Base-by-base conservation (phyloP, 2,888 invertebrate genomes). In the Aleiodes testaceus region DNA sequence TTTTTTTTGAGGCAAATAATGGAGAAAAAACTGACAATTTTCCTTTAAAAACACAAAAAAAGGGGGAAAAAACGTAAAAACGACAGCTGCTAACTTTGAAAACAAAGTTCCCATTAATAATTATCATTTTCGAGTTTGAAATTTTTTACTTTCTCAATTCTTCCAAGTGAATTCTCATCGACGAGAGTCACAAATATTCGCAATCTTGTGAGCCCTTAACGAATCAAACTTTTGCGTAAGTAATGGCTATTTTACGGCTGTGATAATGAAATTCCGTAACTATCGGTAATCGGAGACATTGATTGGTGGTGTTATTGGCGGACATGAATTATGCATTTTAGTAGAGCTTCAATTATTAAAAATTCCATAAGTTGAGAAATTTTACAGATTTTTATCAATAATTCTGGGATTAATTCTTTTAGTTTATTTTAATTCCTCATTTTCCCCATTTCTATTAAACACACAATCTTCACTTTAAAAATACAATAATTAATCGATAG, bases 241-340 rank as follows among this genome's bases (percentile, higher is more conserved):
- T 80, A 82, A 82, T 79, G 75, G 74, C 78, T 75, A 78, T 80
- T 84, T 84, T 82, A 83, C 79, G 78, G 75, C 74, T 73, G 79
- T 77, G 83, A 84, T 84, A 84, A 84, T 84, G 84, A 84, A 84
- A 84, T 83, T 83, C 80, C 82, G 75, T 79, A 83, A 82, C 82
- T 83, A 84, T 80, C 83, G 82, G 77, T 81, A 82, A 84, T 83
- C 81, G 79, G 77, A 11, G 79, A 83, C 84, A 81, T 82, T 81
- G 82, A 85, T 84, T 78, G 81, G 81, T 81, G 79, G 81, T 79
- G 72, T 79, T 77, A 77, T 78, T 47, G 55, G 36, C 61, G 45
- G 66, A 69, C 69, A 73, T 73, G 71, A 77, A 69, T 75, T 77
- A 77, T 75, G 69, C 65, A 49, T 66, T 36, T 61, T 66, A 18